These are phyloP conservation scores for Lycaena phlaeas DNA, from an alignment of 2,888 invertebrate species.

Conservation along the genomic window DNA sequence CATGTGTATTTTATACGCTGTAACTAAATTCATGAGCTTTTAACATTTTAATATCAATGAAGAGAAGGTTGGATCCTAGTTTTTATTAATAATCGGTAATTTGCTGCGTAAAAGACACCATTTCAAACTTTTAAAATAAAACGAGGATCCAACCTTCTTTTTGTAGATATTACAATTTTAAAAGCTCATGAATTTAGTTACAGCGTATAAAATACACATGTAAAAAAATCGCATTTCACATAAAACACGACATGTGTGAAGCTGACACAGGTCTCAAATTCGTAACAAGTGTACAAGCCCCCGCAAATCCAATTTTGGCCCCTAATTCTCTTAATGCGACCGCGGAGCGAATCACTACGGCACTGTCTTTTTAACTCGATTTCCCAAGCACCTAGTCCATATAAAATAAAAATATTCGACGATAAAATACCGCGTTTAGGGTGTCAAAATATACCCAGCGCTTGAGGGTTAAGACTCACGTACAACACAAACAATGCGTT, in stretches of 20 bases:
- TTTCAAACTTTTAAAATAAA: too few species aligned
- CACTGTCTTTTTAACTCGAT: constrained; percentile 73
- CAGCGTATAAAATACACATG: too few species aligned
- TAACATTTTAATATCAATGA: too few species aligned
- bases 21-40: too few species aligned
- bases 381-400: constrained; percentile 37
- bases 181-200: too few species aligned
- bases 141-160: too few species aligned
- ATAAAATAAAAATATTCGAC: constrained; percentile 49
- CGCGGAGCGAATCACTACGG: constrained; percentile 70
- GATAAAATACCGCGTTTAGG: constrained; percentile 61
- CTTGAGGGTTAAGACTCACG: constrained; percentile 47
- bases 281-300: constrained; percentile 70
- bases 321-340: constrained; percentile 69
- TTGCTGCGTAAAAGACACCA: too few species aligned
- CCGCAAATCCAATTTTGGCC: constrained; percentile 67
- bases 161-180: too few species aligned
- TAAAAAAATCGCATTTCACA: too few species aligned
- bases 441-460: constrained; percentile 50
- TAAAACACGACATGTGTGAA: constrained; percentile 17
- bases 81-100: too few species aligned
- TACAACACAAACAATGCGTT: constrained; percentile 54
- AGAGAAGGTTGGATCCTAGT: too few species aligned
- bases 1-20: too few species aligned
- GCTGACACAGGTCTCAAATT: constrained; percentile 41